Evolutionary conservation across 2,888 invertebrate species (phyloP).

Genomic region (Melipona bicolor): DNA sequence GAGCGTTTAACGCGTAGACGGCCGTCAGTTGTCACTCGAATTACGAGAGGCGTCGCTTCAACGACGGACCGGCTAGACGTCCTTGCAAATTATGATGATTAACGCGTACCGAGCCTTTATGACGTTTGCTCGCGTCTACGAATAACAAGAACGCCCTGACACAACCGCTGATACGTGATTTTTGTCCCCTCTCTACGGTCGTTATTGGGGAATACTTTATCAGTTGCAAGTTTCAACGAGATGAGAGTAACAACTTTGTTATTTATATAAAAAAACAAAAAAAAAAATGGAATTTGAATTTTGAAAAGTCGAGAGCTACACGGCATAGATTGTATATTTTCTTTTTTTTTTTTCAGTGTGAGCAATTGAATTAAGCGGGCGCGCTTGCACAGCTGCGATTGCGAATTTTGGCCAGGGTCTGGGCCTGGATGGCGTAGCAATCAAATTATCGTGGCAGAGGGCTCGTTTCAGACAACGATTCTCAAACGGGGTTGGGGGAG

Average conservation of each 20-base stretch:
- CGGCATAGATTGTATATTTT: too few species aligned
- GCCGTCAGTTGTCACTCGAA: constrained; percentile 61
- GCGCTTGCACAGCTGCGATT: constrained; percentile 48
- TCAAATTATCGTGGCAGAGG: constrained; percentile 68
- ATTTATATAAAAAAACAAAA: too few species aligned
- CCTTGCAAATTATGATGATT: constrained; percentile 69
- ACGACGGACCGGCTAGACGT: constrained; percentile 44
- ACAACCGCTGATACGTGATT: neutral
- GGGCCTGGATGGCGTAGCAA: constrained; percentile 53
- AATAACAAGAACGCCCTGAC: constrained; percentile 3
- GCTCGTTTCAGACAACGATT: constrained; percentile 66
- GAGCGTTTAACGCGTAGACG: constrained; percentile 59
- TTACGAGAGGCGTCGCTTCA: constrained; percentile 53
- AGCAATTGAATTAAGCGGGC: constrained; percentile 15
- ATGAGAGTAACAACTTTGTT: too few species aligned
- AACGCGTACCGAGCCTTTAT: constrained; percentile 48
- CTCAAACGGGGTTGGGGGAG: constrained; percentile 61
- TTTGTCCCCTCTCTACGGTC: too few species aligned
- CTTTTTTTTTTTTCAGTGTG: neutral
- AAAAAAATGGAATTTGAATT: too few species aligned
- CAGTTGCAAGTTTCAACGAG: too few species aligned
- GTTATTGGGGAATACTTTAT: neutral
- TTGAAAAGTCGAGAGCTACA: neutral
- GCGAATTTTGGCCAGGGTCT: constrained; percentile 58
- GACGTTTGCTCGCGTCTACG: constrained; percentile 21